These are phyloP conservation scores for Fragum sueziense DNA, from an alignment of 2,888 invertebrate species.

Conservation along the genomic window DNA sequence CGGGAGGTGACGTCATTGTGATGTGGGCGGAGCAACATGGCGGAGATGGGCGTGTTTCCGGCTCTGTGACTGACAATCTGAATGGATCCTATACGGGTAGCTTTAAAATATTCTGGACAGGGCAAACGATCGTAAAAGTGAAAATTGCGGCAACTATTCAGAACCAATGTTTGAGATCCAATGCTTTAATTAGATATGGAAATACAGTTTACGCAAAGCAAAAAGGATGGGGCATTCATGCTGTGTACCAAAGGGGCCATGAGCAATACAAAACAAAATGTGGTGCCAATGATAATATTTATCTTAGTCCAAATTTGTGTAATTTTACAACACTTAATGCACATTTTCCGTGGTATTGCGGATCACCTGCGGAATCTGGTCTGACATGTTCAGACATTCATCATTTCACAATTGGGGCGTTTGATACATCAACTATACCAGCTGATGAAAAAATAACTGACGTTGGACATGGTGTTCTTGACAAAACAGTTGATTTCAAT, in stretches of 20 bases:
- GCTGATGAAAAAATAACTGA: slow-evolving; percentile 33
- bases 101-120: slow-evolving; percentile 40
- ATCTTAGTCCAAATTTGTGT: slow-evolving; percentile 37
- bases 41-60: slow-evolving; percentile 43
- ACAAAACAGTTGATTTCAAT: not conserved
- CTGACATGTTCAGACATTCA: slow-evolving; percentile 30
- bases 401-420: slow-evolving; percentile 24
- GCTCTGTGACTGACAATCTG: slow-evolving; percentile 38
- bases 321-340: slow-evolving; percentile 48
- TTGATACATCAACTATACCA: slow-evolving; percentile 9
- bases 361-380: slow-evolving; percentile 20
- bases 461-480: slow-evolving; percentile 29
- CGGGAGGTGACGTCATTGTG: slow-evolving; percentile 46
- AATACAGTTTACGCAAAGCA: slow-evolving; percentile 45
- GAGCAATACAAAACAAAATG: slow-evolving; percentile 31
- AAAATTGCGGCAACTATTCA: slow-evolving; percentile 43
- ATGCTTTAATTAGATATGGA: slow-evolving; percentile 44
- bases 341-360: slow-evolving; percentile 46
- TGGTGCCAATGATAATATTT: slow-evolving; percentile 34
- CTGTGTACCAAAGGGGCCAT: not conserved
- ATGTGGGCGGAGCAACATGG: slow-evolving; percentile 38
- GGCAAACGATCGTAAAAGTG: slow-evolving; percentile 27
- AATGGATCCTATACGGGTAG: slow-evolving; percentile 50
- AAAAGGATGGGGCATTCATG: slow-evolving; percentile 40
- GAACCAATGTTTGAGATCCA: slow-evolving; percentile 39